phyloP scores from a whole-genome alignment of 2,113 vertebrate genomes.

The Cathartes aura region DNA sequence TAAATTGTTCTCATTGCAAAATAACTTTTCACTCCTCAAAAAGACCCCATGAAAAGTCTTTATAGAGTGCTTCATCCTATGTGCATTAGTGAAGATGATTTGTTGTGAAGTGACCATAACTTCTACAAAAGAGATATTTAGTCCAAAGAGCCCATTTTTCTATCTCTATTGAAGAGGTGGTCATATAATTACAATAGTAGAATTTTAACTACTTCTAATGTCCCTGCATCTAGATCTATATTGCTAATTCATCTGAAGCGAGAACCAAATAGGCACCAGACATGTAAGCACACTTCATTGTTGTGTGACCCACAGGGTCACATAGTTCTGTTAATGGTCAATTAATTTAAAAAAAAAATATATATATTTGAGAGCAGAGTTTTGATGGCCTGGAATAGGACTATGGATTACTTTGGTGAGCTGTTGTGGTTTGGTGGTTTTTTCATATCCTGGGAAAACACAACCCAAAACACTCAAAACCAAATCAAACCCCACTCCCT shows the following conservation, averaged over 20 bases:
- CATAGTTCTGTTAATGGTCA: not conserved
- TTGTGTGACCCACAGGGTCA: not conserved
- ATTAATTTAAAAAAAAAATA: not conserved
- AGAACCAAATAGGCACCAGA: not conserved
- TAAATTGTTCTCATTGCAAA: not conserved
- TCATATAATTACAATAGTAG: not conserved
- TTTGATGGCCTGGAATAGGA: not conserved
- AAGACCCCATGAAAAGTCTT: not conserved
- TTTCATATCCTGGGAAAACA: not conserved
- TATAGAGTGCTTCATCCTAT: not conserved
- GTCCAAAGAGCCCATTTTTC: slow-evolving; percentile 9
- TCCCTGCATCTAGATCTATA: not conserved
- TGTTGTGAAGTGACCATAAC: not conserved
- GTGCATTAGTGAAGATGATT: not conserved
- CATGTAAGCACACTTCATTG: not conserved
- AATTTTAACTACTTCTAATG: slow-evolving; percentile 13
- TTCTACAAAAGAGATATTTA: not conserved
- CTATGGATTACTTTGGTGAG: not conserved
- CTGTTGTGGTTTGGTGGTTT: not conserved
- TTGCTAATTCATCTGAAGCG: not conserved
- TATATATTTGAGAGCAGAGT: not conserved
- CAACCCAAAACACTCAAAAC: not conserved
- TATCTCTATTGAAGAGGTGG: not conserved
- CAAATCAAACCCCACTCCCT: not conserved
- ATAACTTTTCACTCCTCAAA: not conserved